These are phyloP conservation scores for Tichodroma muraria DNA, from an alignment of 2,113 vertebrate species.

Conservation along the genomic window DNA sequence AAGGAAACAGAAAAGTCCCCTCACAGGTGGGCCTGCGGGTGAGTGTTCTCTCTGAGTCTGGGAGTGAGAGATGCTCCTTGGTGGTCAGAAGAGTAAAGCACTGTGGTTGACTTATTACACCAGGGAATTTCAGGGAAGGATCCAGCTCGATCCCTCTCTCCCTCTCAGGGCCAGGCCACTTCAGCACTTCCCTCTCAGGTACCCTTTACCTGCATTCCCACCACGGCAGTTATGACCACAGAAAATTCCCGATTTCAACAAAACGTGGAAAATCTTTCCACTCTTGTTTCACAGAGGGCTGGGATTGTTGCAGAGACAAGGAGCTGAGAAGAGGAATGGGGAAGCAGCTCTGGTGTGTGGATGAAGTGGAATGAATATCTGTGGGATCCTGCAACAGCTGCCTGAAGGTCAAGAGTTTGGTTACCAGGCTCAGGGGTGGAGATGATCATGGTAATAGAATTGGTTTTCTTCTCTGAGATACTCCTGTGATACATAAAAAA, in stretches of 20 bases:
- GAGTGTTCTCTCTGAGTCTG: background rate
- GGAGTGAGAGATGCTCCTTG: background rate
- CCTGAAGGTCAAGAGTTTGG: background rate
- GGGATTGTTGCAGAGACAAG: background rate
- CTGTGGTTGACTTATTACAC: fast-evolving
- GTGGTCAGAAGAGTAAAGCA: background rate
- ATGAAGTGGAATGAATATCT: background rate
- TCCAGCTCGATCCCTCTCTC: background rate
- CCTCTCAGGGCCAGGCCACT: background rate
- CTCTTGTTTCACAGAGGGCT: background rate
- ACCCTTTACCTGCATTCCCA: background rate
- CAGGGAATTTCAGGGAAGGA: background rate
- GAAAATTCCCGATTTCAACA: background rate
- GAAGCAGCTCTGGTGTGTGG: background rate
- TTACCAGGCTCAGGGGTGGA: background rate
- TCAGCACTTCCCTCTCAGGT: background rate
- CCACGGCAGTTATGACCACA: background rate
- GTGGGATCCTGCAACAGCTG: background rate
- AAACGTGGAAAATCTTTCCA: background rate
- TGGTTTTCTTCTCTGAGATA: background rate
- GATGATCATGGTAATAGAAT: background rate
- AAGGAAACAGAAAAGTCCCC: background rate
- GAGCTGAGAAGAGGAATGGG: background rate
- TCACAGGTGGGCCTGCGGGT: background rate
- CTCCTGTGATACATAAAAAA: background rate